Percentiles rank a stretch among this genome's conserved stretches.
Evolutionary conservation across 1,140 invertebrate species (phyloP).

Genomic region (Prorops nasuta): DNA sequence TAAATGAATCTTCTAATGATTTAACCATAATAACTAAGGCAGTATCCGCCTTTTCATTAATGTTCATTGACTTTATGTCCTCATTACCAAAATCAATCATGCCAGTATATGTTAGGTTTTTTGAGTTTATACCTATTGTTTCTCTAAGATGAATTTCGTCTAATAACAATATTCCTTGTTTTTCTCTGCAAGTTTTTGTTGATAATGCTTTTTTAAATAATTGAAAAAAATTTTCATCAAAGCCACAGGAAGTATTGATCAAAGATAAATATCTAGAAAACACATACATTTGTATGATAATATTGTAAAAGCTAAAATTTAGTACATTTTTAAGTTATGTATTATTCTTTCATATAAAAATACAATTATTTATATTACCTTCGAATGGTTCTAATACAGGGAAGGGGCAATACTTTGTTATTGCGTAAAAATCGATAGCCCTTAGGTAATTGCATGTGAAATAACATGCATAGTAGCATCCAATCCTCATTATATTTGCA

Average conservation of each 20-base stretch:
- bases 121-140: conserved; percentile 14
- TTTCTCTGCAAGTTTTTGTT: conserved; percentile 10
- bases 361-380: conserved; percentile 2
- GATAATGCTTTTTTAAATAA: conserved; percentile 11
- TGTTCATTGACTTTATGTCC: background rate
- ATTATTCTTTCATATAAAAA: conserved; percentile 5
- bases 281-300: background rate
- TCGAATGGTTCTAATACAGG: conserved; percentile 12
- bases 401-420: conserved; percentile 11
- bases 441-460: background rate
- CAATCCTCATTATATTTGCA: background rate
- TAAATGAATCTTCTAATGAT: conserved; percentile 7
- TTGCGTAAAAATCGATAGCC: background rate
- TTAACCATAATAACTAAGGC: conserved; percentile 23
- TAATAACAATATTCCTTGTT: conserved; percentile 18
- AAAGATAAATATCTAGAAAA: conserved; percentile 9
- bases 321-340: background rate
- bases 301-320: background rate
- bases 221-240: conserved; percentile 12
- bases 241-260: conserved; percentile 16
- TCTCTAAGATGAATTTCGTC: conserved; percentile 22
- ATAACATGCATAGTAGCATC: background rate
- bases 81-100: conserved; percentile 14
- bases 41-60: conserved; percentile 20
- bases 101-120: conserved; percentile 11